Conservation (phyloP, 2,113 vertebrate species). For the Xiphophorus couchianus region DNA sequence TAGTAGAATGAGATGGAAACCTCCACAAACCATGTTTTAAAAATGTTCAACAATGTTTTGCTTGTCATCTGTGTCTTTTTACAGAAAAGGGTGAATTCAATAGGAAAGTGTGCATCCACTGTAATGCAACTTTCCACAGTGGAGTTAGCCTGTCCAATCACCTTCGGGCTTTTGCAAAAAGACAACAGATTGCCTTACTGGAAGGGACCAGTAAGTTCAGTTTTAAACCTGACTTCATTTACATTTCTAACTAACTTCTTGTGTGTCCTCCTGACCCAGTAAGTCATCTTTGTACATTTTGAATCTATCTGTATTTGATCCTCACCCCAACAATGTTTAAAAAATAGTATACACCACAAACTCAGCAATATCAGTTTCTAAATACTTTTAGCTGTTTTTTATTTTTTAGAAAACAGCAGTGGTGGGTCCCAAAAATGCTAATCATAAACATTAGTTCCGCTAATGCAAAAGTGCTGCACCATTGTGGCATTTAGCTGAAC, state of each 20-base stretch:
- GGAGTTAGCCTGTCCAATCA: slow-evolving; percentile 96
- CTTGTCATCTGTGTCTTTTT: slow-evolving; percentile 50
- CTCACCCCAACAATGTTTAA: background rate
- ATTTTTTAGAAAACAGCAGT: no score
- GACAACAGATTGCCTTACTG: slow-evolving; percentile 91
- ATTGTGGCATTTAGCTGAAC: no score
- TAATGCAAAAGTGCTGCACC: no score
- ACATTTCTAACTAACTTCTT: no score
- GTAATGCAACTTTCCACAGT: slow-evolving; percentile 94
- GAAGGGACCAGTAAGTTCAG: slow-evolving; percentile 91
- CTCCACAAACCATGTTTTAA: no score
- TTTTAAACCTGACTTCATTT: background rate
- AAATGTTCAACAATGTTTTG: background rate
- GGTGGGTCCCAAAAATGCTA: no score
- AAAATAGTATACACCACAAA: no score
- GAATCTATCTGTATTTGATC: background rate
- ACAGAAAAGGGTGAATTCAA: slow-evolving; percentile 89
- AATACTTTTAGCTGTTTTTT: no score
- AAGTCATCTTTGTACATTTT: background rate
- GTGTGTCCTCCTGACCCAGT: background rate
- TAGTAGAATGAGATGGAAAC: background rate
- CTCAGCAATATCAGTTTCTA: no score
- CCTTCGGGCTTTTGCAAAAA: slow-evolving; percentile 91
- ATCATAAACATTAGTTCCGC: no score
- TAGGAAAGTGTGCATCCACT: slow-evolving; percentile 88